phyloP scores from a whole-genome alignment of 2,113 vertebrate genomes.

The Entosphenus tridentatus region DNA sequence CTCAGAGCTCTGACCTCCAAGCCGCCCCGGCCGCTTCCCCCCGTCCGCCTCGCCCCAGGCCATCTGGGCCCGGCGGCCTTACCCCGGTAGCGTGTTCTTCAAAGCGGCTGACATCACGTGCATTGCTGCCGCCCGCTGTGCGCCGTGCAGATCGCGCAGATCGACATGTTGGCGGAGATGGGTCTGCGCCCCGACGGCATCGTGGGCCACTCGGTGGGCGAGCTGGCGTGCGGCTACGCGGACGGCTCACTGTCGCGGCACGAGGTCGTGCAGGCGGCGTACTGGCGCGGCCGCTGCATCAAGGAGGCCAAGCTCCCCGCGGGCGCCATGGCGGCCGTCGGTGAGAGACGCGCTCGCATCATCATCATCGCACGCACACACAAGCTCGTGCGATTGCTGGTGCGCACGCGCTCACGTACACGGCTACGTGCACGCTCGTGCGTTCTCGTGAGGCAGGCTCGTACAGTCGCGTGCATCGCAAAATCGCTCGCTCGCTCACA shows the following conservation, averaged over 20 bases:
- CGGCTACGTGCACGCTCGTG: too few relatives aligned
- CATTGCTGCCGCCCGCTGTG: too few relatives aligned
- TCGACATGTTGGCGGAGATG: conserved; percentile 49
- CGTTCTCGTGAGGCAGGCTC: too few relatives aligned
- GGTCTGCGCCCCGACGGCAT: conserved; percentile 67
- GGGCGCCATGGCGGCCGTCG: conserved; percentile 81
- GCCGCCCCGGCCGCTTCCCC: neutral
- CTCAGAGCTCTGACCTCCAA: too few relatives aligned
- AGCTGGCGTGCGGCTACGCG: conserved; percentile 78
- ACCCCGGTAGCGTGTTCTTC: too few relatives aligned
- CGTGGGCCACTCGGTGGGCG: conserved; percentile 72
- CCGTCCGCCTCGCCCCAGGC: neutral
- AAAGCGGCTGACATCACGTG: too few relatives aligned
- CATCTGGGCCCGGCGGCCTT: too few relatives aligned
- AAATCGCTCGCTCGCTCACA: too few relatives aligned
- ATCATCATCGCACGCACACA: too few relatives aligned
- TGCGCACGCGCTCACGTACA: too few relatives aligned
- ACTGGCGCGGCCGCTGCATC: conserved; percentile 74
- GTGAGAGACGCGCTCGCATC: conserved; percentile 22
- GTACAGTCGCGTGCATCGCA: too few relatives aligned
- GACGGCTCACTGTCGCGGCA: conserved; percentile 52
- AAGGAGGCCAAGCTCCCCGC: conserved; percentile 51
- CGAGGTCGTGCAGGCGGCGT: conserved; percentile 55
- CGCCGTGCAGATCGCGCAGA: conserved; percentile 45
- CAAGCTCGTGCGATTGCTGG: too few relatives aligned